phyloP scores from a whole-genome alignment of 1,140 invertebrate genomes.

The Copidosoma floridanum region DNA sequence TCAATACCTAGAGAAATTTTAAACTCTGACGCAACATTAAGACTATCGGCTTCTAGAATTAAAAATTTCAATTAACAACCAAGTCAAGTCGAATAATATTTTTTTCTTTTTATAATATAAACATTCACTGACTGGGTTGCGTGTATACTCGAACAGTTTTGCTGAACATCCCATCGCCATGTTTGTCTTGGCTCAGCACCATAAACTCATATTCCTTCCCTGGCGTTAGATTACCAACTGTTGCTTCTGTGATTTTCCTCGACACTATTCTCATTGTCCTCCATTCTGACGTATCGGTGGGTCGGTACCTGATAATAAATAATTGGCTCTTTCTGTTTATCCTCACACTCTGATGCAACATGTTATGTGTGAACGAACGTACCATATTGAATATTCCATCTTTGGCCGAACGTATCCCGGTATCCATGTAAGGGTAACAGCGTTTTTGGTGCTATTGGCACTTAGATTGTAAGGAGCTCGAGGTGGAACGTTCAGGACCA shows the following conservation, averaged over 20 bases:
- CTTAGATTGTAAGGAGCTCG: conserved; percentile 89
- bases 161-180: conserved; percentile 88
- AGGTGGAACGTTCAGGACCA: conserved; percentile 83
- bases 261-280: conserved; percentile 68
- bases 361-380: too few relatives aligned
- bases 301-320: conserved; percentile 59
- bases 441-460: conserved; percentile 71
- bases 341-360: too few relatives aligned
- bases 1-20: conserved; percentile 35
- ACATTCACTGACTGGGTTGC: conserved; percentile 56
- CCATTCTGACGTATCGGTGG: conserved; percentile 73
- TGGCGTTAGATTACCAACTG: conserved; percentile 73
- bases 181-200: conserved; percentile 82
- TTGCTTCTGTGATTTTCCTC: conserved; percentile 72
- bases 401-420: conserved; percentile 80
- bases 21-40: conserved; percentile 48
- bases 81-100: too few relatives aligned
- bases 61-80: background rate
- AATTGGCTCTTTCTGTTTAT: too few relatives aligned
- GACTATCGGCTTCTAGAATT: conserved; percentile 19
- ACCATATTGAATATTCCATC: conserved; percentile 85
- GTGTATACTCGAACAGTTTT: conserved; percentile 77
- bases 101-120: too few relatives aligned
- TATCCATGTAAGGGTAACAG: conserved; percentile 81
- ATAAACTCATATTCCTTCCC: conserved; percentile 86